Percentiles rank a stretch among this genome's conserved stretches.
phyloP scores from a whole-genome alignment of 2,113 vertebrate genomes.

The chimpanzee (Pan troglodytes) region NHGRI_mPanTro3-v2.1_pri NC_072410.2:77363501-77364000 shows the following conservation, averaged over 20 bases:
- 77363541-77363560: conserved; percentile 61
- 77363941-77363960: neutral
- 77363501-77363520: neutral
- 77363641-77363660: conserved; percentile 22
- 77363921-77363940: neutral
- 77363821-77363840: neutral
- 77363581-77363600: conserved; percentile 74
- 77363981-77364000: neutral
- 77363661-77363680: neutral
- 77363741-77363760: neutral
- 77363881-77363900: neutral
- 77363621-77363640: conserved; percentile 72
- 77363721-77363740: neutral
- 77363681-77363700: conserved; percentile 53
- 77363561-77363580: conserved; percentile 79
- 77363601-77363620: conserved; percentile 77
- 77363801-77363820: neutral
- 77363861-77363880: conserved; percentile 30
- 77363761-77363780: rapidly evolving
- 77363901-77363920: neutral
- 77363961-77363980: neutral
- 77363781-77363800: neutral
- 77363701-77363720: neutral
- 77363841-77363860: conserved; percentile 24
- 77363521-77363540: conserved; percentile 75